Percentiles rank a stretch among this genome's conserved stretches.
phyloP scores from a whole-genome alignment of 64 coral and sea anemone species.

The Montipora efflorescens region DNA sequence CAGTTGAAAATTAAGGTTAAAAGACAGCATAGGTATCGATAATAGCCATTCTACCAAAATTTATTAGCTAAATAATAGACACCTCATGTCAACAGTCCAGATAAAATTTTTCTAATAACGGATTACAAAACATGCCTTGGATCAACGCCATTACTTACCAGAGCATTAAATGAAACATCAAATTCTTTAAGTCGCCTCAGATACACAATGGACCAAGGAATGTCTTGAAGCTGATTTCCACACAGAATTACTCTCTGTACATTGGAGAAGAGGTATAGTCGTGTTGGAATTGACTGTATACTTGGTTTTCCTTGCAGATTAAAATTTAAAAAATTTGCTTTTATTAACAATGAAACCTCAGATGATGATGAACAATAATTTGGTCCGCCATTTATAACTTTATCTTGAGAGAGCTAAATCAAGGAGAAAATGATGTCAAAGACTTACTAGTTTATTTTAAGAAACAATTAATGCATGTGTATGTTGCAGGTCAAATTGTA shows the following conservation, averaged over 20 bases:
- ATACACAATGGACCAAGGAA: slow-evolving; percentile 69
- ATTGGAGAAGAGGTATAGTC: slow-evolving; percentile 47
- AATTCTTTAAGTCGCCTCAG: slow-evolving; percentile 60
- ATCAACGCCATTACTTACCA: slow-evolving; percentile 19
- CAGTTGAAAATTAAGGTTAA: no score
- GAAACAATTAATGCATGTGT: no score
- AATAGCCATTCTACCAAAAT: no score
- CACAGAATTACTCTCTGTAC: slow-evolving; percentile 26
- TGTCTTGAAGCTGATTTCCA: slow-evolving; percentile 33
- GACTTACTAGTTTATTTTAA: no score
- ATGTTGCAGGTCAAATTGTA: no score
- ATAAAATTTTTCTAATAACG: neutral
- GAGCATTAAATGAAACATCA: slow-evolving; percentile 54
- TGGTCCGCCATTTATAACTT: no score
- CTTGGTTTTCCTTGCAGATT: slow-evolving; percentile 31
- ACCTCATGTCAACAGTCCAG: neutral
- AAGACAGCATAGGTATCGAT: no score
- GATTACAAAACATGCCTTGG: no score
- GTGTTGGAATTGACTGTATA: slow-evolving; percentile 22
- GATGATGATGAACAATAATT: no score
- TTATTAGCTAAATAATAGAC: neutral
- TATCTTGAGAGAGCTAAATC: no score
- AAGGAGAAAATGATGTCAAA: no score
- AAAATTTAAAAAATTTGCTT: neutral
- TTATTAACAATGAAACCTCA: no score